Percentiles rank a stretch among this genome's conserved stretches.
Evolutionary conservation across 2,888 invertebrate genomes (phyloP).

Genomic region (Dendrolimus pini): DNA sequence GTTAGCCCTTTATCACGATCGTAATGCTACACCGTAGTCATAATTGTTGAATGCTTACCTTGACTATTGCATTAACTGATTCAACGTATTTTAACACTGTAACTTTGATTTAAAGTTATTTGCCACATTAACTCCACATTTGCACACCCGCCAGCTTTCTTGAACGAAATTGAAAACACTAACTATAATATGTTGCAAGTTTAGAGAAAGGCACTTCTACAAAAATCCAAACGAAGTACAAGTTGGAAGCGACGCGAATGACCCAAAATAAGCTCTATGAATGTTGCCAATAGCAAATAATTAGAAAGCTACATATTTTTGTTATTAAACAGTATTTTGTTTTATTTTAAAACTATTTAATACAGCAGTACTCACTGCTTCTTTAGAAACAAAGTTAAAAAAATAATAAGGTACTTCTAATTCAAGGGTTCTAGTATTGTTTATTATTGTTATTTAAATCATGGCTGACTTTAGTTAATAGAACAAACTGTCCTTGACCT

Average conservation of each 20-base stretch:
- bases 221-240: constrained; percentile 68
- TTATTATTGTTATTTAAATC: neutral
- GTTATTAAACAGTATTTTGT: constrained; percentile 1
- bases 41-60: constrained; percentile 54
- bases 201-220: constrained; percentile 76
- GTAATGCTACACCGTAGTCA: constrained; percentile 36
- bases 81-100: constrained; percentile 40
- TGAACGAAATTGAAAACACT: constrained; percentile 66
- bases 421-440: neutral
- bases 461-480: neutral
- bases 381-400: neutral
- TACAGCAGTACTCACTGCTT: neutral
- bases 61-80: constrained; percentile 68
- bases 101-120: constrained; percentile 37
- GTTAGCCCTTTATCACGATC: constrained; percentile 50
- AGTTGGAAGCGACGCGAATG: constrained; percentile 72
- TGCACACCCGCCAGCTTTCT: constrained; percentile 77
- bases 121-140: constrained; percentile 53
- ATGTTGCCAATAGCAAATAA: constrained; percentile 60
- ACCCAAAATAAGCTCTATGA: constrained; percentile 74
- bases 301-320: constrained; percentile 44
- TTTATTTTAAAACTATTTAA: neutral
- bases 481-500: constrained; percentile 51
- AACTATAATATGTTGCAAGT: constrained; percentile 73
- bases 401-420: neutral